Base-by-base conservation (phyloP, 2,797 vertebrate genomes). In the Aplochiton taeniatus region DNA sequence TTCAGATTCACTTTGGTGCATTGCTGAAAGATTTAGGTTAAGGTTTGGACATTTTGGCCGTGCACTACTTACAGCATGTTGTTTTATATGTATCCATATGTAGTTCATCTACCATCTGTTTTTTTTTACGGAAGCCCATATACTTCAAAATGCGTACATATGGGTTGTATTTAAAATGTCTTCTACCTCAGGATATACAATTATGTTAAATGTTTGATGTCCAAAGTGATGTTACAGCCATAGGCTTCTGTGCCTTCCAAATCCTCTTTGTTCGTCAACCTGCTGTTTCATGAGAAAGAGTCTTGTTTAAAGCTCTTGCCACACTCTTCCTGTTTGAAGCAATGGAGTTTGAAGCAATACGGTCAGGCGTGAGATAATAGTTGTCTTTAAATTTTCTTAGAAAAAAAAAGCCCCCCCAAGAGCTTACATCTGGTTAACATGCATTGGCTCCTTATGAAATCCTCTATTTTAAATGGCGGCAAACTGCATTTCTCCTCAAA, bases 241-340 rank as follows among this genome's bases (percentile, higher is more conserved):
- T 91, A 91, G 89, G 89, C 88, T 90, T 90, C 83, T 82, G 75
- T 85, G 87, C 76, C 82, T 87, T 90, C 92, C 83, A 88, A 84
- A 84, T 81, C 75, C 81, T 75, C 86, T 77, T 87, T 89, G 88
- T 93, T 92, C 92, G 90, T 92, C 90, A 91, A 87, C 91, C 91
- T 91, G 92, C 92, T 92, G 90, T 92, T 93, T 92, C 88, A 91
- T 60, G 83, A 91, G 86, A 89, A 87, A 86, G 82, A 87, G 83
- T 85, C 89, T 91, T 90, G 88, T 92, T 86, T 88, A 86, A 90
- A 88, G 88, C 85, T 68, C 83, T 83, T 76, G 78, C 81, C 79
- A 81, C 87, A 88, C 82, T 87, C 87, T 90, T 86, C 80, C 78
- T 72, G 85, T 91, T 88, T 91, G 85, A 90, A 90, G 87, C 80